Conservation (phyloP, 1,140 invertebrate species). For the Rhyacophila brunnea region DNA sequence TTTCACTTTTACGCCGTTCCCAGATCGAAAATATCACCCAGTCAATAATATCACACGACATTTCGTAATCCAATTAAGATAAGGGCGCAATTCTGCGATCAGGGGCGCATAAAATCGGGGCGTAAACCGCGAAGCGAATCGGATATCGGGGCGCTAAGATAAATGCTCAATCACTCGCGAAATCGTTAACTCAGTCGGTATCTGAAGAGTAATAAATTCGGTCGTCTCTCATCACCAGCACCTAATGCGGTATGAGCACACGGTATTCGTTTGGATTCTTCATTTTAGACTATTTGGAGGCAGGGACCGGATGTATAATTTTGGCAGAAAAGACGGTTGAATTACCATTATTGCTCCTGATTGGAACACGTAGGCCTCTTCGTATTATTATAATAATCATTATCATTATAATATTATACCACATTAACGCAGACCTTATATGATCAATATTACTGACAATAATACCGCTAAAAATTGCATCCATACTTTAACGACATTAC, state of each 20-base stretch:
- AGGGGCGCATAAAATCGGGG: constrained; percentile 2
- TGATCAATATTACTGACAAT: too few species aligned
- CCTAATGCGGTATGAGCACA: background rate
- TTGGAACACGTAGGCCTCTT: too few species aligned
- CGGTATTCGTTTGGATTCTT: too few species aligned
- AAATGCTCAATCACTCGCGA: constrained; percentile 36
- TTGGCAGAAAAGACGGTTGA: too few species aligned
- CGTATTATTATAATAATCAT: too few species aligned
- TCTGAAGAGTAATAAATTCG: constrained; percentile 29
- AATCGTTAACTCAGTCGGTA: constrained; percentile 31
- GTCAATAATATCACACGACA: background rate
- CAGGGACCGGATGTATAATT: too few species aligned
- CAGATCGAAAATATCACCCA: background rate
- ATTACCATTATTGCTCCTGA: too few species aligned
- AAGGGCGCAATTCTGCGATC: background rate
- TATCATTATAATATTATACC: too few species aligned
- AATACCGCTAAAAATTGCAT: too few species aligned
- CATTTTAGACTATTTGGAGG: too few species aligned
- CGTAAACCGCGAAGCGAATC: background rate
- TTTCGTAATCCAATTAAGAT: constrained; percentile 1
- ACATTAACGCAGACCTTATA: too few species aligned
- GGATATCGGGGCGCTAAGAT: constrained; percentile 18
- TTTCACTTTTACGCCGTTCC: background rate
- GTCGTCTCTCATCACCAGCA: constrained; percentile 15
- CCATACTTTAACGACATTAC: too few species aligned